A percentile compares a stretch with the other conserved stretches of the same genome.
Conservation (phyloP, 2,888 invertebrate species). For the Artemia sinica region DNA sequence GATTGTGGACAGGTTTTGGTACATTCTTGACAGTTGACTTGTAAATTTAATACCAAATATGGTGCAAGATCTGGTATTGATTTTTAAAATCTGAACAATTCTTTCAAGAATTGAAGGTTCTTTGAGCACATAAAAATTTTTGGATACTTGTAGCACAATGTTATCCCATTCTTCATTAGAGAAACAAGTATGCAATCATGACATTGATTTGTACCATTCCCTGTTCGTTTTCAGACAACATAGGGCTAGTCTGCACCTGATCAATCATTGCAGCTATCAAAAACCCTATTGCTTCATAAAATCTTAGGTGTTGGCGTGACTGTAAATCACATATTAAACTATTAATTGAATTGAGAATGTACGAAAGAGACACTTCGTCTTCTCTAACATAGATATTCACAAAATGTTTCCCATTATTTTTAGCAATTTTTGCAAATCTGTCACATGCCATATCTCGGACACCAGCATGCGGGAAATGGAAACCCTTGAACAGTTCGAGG, state of each 20-base stretch:
- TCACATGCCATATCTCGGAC: conserved; percentile 99
- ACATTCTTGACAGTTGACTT: conserved; percentile 82
- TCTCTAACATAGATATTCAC: conserved; percentile 91
- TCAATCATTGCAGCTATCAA: conserved; percentile 95
- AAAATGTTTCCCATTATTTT: conserved; percentile 94
- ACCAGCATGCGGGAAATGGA: conserved; percentile 99
- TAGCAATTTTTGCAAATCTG: conserved; percentile 97
- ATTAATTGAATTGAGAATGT: conserved; percentile 86
- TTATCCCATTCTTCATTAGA: conserved; percentile 99
- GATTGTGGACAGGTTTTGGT: conserved; percentile 96
- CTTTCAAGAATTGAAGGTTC: conserved; percentile 93
- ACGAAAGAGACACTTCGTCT: conserved; percentile 92
- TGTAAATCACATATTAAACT: conserved; percentile 97
- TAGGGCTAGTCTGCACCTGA: conserved; percentile 41
- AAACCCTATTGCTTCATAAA: conserved; percentile 97
- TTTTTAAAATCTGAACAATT: conserved; percentile 90
- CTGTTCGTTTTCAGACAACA: too few relatives aligned
- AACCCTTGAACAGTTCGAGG: conserved; percentile 98
- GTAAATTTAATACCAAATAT: conserved; percentile 93
- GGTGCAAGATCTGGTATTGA: conserved; percentile 96
- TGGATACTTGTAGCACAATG: conserved; percentile 39
- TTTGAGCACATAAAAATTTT: conserved; percentile 85
- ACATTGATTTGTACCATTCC: too few relatives aligned
- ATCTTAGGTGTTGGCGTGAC: conserved; percentile 92
- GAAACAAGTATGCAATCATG: conserved; percentile 97